These are phyloP conservation scores for Hyposoter dolosus DNA, from an alignment of 2,888 invertebrate genomes.

Conservation along the genomic window DNA sequence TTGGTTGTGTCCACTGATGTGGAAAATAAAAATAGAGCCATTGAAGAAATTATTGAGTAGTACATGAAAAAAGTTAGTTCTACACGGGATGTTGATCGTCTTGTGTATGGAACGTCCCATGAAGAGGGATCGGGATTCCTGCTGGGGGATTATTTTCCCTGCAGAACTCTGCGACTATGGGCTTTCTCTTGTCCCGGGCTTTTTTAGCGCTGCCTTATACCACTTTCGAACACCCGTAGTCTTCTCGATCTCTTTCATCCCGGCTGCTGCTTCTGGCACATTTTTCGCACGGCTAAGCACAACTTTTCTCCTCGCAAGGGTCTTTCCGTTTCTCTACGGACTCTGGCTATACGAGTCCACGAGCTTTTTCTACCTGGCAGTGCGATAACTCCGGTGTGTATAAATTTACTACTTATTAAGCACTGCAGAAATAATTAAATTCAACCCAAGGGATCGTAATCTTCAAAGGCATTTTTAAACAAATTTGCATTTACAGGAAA, in stretches of 20 bases:
- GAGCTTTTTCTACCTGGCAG: slow-evolving; percentile 14
- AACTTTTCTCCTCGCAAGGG: slow-evolving; percentile 52
- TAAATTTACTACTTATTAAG: not conserved
- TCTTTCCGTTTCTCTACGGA: slow-evolving; percentile 28
- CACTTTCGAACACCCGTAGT: slow-evolving; percentile 31
- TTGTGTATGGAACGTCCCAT: slow-evolving; percentile 10
- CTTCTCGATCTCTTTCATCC: slow-evolving; percentile 55
- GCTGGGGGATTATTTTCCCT: slow-evolving; percentile 81
- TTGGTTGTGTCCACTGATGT: not conserved
- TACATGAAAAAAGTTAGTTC: not conserved
- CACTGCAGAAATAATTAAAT: slow-evolving; percentile 1
- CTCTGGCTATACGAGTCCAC: slow-evolving; percentile 23
- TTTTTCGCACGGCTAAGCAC: slow-evolving; percentile 62
- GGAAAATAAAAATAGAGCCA: not conserved
- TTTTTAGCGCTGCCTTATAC: slow-evolving; percentile 37
- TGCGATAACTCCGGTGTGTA: not conserved
- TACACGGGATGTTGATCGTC: not conserved
- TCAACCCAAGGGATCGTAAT: not conserved
- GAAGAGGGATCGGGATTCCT: slow-evolving; percentile 76
- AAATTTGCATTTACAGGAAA: not conserved
- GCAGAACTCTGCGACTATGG: slow-evolving; percentile 57
- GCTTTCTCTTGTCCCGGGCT: slow-evolving; percentile 21
- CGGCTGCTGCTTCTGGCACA: slow-evolving; percentile 61
- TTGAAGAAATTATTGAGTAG: not conserved
- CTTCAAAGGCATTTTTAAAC: not conserved